These are phyloP conservation scores for Coleophora deauratella DNA, from an alignment of 2,888 invertebrate species.

Conservation along the genomic window DNA sequence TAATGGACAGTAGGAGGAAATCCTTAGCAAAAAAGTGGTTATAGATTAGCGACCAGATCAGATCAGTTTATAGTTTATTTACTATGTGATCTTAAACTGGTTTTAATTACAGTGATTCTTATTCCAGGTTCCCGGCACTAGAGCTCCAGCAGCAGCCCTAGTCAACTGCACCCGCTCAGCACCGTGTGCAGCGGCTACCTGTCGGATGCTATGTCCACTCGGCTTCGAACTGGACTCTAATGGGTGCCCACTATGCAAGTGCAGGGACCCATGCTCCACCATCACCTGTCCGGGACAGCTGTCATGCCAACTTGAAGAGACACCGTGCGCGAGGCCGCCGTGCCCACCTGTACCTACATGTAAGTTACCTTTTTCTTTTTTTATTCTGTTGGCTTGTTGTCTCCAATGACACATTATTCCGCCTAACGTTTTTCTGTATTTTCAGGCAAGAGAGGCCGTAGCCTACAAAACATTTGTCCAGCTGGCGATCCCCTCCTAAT, in stretches of 20 bases:
- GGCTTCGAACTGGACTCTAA: conserved; percentile 81
- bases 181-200: conserved; percentile 85
- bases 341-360: conserved; percentile 91
- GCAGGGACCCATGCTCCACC: conserved; percentile 85
- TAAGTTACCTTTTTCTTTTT: conserved; percentile 29
- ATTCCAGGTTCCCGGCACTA: conserved; percentile 79
- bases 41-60: too few relatives aligned
- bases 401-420: too few relatives aligned
- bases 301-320: conserved; percentile 85
- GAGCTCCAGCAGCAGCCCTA: conserved; percentile 76
- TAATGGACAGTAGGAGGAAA: too few relatives aligned
- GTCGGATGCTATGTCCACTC: conserved; percentile 89
- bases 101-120: too few relatives aligned
- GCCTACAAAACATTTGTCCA: conserved; percentile 85
- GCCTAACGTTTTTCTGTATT: too few relatives aligned
- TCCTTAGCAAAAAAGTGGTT: too few relatives aligned
- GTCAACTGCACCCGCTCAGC: conserved; percentile 81
- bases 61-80: too few relatives aligned
- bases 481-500: conserved; percentile 82
- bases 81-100: too few relatives aligned
- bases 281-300: conserved; percentile 84
- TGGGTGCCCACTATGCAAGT: conserved; percentile 87
- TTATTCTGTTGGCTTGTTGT: too few relatives aligned
- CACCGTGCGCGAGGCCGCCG: conserved; percentile 83
- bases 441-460: conserved; percentile 82